Conservation (phyloP, 2,888 invertebrate genomes). For the Myopa tessellatipennis region DNA sequence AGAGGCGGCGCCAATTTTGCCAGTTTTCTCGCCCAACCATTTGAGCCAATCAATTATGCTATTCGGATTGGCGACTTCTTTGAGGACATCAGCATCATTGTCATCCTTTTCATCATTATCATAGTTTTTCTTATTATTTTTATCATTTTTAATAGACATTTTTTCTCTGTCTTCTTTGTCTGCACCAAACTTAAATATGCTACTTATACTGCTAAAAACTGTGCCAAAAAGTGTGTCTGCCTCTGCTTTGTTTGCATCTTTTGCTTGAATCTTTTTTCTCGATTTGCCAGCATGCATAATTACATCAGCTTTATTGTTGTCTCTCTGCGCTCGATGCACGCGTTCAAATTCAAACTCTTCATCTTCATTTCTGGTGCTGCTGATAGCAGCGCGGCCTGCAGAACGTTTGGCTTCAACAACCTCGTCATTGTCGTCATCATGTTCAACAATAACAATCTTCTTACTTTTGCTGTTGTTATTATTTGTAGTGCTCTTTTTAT, state of each 20-base stretch:
- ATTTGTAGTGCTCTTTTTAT: conserved; percentile 32
- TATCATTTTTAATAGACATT: conserved; percentile 32
- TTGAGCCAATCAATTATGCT: conserved; percentile 62
- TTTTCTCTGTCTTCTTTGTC: conserved; percentile 36
- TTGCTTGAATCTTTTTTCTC: conserved; percentile 29
- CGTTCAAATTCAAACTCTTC: conserved; percentile 54
- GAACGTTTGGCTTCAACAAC: conserved; percentile 45
- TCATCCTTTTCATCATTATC: conserved; percentile 8
- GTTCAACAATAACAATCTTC: conserved; percentile 39
- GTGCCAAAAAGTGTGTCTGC: conserved; percentile 48
- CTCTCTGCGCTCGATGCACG: conserved; percentile 48
- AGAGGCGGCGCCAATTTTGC: conserved; percentile 33
- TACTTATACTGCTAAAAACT: conserved; percentile 44
- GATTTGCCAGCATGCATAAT: not conserved
- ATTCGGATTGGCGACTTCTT: conserved; percentile 46
- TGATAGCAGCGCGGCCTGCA: conserved; percentile 46
- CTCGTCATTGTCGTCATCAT: conserved; percentile 45
- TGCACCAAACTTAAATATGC: conserved; percentile 45
- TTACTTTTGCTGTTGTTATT: not conserved
- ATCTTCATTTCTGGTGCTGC: conserved; percentile 51
- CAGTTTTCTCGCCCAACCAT: conserved; percentile 54
- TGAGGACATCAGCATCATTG: not conserved
- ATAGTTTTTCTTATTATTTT: conserved; percentile 3
- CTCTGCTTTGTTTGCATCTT: conserved; percentile 48
- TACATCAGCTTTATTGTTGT: conserved; percentile 42